Evolutionary conservation across 35 echinoderm and acorn worm genomes (phyloP).

Genomic region (Apostichopus parvimensis): DNA sequence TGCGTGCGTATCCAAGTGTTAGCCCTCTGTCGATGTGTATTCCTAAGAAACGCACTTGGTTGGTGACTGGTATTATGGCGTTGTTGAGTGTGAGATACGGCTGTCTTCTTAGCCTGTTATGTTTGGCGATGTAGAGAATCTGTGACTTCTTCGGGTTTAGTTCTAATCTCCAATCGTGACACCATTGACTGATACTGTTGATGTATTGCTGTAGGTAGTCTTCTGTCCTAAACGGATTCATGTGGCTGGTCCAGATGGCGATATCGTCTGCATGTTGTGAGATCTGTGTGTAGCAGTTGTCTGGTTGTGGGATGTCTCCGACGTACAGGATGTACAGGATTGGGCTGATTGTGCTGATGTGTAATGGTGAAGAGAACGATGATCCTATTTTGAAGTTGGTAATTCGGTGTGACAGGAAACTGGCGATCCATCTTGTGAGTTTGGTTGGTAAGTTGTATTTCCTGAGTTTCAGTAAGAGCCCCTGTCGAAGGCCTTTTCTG

Average conservation of each 20-base stretch:
- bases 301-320: not conserved
- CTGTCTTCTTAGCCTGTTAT: not conserved
- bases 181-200: not conserved
- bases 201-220: not conserved
- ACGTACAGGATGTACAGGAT: not conserved
- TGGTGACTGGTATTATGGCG: no score
- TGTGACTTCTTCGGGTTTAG: no score
- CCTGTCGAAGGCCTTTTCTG: no score
- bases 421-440: not conserved
- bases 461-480: no score
- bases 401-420: not conserved
- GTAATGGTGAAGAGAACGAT: not conserved
- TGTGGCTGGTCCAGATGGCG: no score
- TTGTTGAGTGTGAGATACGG: not conserved
- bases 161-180: no score
- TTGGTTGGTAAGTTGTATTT: not conserved
- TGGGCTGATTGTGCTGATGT: conserved; percentile 32
- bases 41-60: no score
- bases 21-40: not conserved
- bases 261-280: no score
- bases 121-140: no score
- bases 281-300: not conserved
- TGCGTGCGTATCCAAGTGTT: no score
- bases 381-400: no score
- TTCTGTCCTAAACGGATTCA: no score